These are phyloP conservation scores for Periplaneta americana DNA, from an alignment of 1,140 invertebrate species.

Conservation along the genomic window DNA sequence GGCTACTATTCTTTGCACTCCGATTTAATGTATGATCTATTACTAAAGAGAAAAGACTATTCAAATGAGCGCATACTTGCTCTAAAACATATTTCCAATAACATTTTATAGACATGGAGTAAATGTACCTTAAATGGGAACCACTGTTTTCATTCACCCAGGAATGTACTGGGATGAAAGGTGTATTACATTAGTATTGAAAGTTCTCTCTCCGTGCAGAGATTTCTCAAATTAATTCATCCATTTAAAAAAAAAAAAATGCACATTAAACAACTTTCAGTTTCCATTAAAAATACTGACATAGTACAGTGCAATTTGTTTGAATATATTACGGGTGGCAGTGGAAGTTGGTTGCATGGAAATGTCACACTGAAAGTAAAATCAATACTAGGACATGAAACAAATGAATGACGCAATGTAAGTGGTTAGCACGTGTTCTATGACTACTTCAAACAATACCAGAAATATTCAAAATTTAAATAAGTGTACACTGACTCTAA, in stretches of 20 bases:
- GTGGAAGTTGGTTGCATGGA: not conserved
- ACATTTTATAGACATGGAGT: not conserved
- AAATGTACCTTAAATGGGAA: not conserved
- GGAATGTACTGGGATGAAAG: not conserved
- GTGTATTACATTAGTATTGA: not conserved
- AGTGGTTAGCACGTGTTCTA: not conserved
- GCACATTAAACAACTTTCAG: not conserved
- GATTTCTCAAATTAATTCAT: not conserved
- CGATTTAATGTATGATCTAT: too few relatives aligned
- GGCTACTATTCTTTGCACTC: not conserved
- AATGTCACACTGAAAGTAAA: not conserved
- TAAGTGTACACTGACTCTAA: not conserved
- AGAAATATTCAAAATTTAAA: not conserved
- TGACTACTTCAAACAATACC: not conserved
- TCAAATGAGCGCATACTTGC: too few relatives aligned
- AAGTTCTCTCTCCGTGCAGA: not conserved
- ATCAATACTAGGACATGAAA: not conserved
- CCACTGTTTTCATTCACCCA: not conserved
- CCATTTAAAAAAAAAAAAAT: not conserved
- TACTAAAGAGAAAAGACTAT: too few relatives aligned
- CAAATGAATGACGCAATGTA: not conserved
- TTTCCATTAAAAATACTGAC: not conserved
- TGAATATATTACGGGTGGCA: not conserved
- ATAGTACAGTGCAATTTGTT: too few relatives aligned
- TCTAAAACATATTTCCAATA: too few relatives aligned